Evolutionary conservation across 2,113 vertebrate species (phyloP).

Genomic region (Gadus macrocephalus): DNA sequence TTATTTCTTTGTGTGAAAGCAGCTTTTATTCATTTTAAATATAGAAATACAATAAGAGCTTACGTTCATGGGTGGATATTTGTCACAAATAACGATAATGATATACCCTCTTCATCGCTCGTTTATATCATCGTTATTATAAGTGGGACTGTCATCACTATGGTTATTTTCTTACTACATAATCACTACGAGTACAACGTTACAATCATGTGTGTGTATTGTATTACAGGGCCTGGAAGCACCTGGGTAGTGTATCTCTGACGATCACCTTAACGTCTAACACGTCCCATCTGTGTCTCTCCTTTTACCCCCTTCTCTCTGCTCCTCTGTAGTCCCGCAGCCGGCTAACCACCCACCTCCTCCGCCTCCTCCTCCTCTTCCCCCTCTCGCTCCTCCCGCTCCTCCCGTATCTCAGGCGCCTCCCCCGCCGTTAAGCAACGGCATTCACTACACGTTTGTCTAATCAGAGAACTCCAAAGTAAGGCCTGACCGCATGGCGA

Average conservation of each 20-base stretch:
- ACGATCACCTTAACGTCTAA: no score
- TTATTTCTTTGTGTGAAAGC: no score
- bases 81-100: no score
- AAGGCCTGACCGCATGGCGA: constrained; percentile 74
- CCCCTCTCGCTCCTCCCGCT: constrained; percentile 79
- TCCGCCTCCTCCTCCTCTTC: constrained; percentile 80
- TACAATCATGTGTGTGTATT: no score
- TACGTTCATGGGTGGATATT: no score
- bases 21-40: no score
- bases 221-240: no score
- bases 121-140: not conserved
- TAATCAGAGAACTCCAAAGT: constrained; percentile 82
- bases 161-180: not conserved
- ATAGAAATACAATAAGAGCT: no score
- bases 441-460: constrained; percentile 99
- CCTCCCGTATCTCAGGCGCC: constrained; percentile 63
- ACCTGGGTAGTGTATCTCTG: no score
- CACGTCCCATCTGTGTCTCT: constrained; percentile 35
- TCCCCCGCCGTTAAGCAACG: constrained; percentile 87
- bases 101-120: no score
- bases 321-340: constrained; percentile 81
- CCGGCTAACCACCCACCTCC: constrained; percentile 78
- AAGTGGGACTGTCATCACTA: not conserved
- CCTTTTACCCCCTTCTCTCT: constrained; percentile 45
- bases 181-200: no score